Evolutionary conservation across 2,888 invertebrate genomes (phyloP), one percentile per base, ranked within the genome.

Genomic region (Ethmia dodecea): DNA sequence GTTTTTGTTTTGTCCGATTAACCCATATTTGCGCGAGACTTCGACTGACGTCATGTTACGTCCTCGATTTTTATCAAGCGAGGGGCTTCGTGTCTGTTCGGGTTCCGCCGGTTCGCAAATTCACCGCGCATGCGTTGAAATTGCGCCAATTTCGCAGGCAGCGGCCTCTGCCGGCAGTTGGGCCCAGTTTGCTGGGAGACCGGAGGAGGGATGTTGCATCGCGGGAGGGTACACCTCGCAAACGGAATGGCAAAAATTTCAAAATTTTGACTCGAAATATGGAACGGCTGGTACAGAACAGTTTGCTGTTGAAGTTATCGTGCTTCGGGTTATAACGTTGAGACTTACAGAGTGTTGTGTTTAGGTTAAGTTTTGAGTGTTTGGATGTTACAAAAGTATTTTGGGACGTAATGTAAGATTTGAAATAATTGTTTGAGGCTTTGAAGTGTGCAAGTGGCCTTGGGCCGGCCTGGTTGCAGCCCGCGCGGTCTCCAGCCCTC

Each of bases 11-110:
- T 64, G 71, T 70, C 55, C 72, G 72, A 77, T 76, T 79, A 78
- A 77, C 79, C 77, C 72, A 75, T 71, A 78, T 77, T 72, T 67
- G 69, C 70, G 66, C 68, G 64, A 68, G 53, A 58, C 67, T 56
- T 22, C 13, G 12, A 40, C 60, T 86, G 84, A 86, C 84, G 84
- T 86, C 84, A 84, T 71, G 61, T 73, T 71, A 73, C 78, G 83
- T 81, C 78, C 81, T 79, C 81, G 79, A 83, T 83, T 81, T 83
- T 80, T 77, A 78, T 77, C 74, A 76, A 69, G 67, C 75, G 63
- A 68, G 74, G 75, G 75, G 72, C 70, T 72, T 75, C 69, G 75
- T 73, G 73, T 71, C 78, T 68, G 64, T 66, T 74, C 70, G 73
- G 69, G 58, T 69, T 67, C 72, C 70, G 75, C 75, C 77, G 74